phyloP scores from a whole-genome alignment of 2,113 vertebrate species.

The Cyprinus carpio region DNA sequence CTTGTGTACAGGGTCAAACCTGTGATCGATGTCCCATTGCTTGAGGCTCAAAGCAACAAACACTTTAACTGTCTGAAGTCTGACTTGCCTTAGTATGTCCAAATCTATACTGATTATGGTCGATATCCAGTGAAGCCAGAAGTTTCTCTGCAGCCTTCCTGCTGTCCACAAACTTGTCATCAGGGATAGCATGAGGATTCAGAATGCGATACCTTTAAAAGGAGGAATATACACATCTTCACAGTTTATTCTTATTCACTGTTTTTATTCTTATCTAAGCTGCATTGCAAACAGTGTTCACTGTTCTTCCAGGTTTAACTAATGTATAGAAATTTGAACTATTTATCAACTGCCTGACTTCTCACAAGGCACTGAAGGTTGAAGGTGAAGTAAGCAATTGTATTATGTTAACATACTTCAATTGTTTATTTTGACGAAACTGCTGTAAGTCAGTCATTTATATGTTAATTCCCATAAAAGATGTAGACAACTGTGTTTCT shows the following conservation, averaged over 20 bases:
- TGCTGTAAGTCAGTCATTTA: neutral
- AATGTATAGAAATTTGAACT: neutral
- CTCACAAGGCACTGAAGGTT: neutral
- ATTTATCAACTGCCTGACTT: neutral
- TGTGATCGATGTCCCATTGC: neutral
- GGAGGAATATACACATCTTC: constrained; percentile 1
- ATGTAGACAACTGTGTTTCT: neutral
- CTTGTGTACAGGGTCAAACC: neutral
- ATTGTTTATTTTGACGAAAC: neutral
- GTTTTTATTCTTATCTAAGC: neutral
- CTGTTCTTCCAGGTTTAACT: neutral
- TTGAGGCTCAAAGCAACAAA: neutral
- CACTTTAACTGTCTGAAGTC: neutral
- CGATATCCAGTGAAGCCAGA: constrained; percentile 77
- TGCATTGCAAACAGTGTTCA: neutral
- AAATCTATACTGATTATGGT: constrained; percentile 83
- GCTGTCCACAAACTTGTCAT: constrained; percentile 92
- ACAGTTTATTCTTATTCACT: neutral
- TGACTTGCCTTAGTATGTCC: constrained; percentile 82
- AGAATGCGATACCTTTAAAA: constrained; percentile 87
- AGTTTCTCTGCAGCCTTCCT: constrained; percentile 86
- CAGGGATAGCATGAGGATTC: constrained; percentile 89
- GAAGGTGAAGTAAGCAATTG: neutral
- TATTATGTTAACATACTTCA: neutral
- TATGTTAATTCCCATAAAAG: neutral